These are phyloP conservation scores for Agrotis segetum DNA, from an alignment of 2,888 invertebrate species.

Conservation along the genomic window DNA sequence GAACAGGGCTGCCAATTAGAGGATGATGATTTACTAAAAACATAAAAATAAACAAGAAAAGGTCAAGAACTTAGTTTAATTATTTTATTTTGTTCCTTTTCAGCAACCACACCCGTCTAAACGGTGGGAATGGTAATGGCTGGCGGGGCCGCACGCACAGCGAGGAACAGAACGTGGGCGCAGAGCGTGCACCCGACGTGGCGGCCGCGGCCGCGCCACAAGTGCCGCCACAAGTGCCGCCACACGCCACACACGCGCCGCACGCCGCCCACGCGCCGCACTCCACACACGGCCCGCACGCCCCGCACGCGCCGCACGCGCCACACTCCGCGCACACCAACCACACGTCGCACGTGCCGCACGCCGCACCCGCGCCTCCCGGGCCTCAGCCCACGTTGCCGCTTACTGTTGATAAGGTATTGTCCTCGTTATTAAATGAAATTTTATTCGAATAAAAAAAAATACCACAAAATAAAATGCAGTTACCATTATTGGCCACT, in stretches of 20 bases:
- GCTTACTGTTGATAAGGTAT: constrained; percentile 87
- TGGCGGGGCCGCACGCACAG: constrained; percentile 76
- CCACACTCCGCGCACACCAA: constrained; percentile 52
- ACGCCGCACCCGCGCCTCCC: constrained; percentile 49
- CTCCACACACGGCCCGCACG: constrained; percentile 3
- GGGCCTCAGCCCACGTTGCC: constrained; percentile 76
- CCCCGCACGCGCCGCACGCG: constrained; percentile 19
- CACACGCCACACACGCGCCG: constrained; percentile 26
- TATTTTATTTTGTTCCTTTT: background rate
- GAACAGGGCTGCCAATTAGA: no score
- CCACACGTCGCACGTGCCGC: constrained; percentile 32
- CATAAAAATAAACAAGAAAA: no score
- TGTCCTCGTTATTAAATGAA: background rate
- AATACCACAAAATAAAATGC: no score
- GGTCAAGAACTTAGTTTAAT: background rate
- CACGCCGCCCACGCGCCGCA: constrained; percentile 28
- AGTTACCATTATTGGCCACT: no score
- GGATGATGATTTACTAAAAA: no score
- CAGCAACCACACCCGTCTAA: constrained; percentile 58
- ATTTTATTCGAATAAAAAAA: background rate
- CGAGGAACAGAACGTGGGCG: constrained; percentile 74
- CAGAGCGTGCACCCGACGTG: constrained; percentile 54
- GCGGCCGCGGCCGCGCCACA: constrained; percentile 46
- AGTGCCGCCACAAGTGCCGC: constrained; percentile 35
- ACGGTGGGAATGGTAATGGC: constrained; percentile 50